Evolutionary conservation across 1,140 invertebrate genomes (phyloP), one percentile per base, ranked within the genome.

Genomic region (Pogonomyrmex barbatus): DNA sequence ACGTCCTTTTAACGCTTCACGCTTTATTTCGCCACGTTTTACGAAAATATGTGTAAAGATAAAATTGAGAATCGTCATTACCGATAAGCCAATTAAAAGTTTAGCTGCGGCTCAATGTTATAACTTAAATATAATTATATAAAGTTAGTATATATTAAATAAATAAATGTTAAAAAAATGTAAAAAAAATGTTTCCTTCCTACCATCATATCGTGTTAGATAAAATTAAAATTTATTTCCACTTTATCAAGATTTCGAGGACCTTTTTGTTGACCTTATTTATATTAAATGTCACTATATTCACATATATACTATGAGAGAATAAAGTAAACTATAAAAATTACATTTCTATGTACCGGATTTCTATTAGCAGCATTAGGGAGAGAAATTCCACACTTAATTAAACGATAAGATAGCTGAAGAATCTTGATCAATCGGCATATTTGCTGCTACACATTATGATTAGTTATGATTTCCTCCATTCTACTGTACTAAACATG

Each of bases 51-150:
- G 52, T 30, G 62, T 47, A 45, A 67, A 47, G 36, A 67, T 24
- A 24, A 9, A 24, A 9, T 47, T n/a, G 17, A 58, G 24, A 47
- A 54, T 52, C 56, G 36, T 52, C 36, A 58, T 60, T 86, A 68
- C 33, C 50, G 67, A 75, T 70, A 81, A 79, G 90, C 90, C 90
- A 93, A 94, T 94, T 94, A 94, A 92, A 90, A 93, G 94, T 93
- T 92, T 91, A 93, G 93, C 90, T 88, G 67, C 88, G 67, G 71
- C 47, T 70, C 70, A 87, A 85, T n/a, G 17, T 65, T 39, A 39
- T 2, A 24, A 71, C 30, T 45, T 4, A 9, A 52, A 9, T 17
- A 36, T 52, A 52, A 12, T 6, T 70, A 45, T 60, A 60, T 30
- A 70, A 5, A 47, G 5, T 70, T 36, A 39, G 4, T 5, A 10